phyloP scores from a whole-genome alignment of 2,797 vertebrate species.

The Psittacula echo region DNA sequence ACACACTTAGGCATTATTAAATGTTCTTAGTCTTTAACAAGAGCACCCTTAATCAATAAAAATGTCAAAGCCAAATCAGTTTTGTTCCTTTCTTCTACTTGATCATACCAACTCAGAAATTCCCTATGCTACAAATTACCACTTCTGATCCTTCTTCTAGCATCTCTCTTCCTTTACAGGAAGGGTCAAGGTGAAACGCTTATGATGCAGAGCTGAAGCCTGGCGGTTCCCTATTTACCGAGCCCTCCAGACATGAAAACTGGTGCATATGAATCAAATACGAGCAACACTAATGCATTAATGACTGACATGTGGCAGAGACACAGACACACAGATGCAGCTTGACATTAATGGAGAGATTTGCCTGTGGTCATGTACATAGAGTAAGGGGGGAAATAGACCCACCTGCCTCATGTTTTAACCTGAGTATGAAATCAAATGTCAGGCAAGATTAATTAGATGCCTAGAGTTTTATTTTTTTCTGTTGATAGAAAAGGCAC shows the following conservation, averaged over 20 bases:
- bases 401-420: constrained; percentile 83
- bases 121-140: constrained; percentile 14
- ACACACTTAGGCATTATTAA: background rate
- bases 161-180: background rate
- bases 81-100: background rate
- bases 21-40: background rate
- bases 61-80: background rate
- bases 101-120: background rate
- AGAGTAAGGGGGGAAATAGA: background rate
- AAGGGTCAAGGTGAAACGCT: constrained; percentile 69
- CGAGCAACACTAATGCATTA: constrained; percentile 87
- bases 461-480: constrained; percentile 79
- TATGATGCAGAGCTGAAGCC: constrained; percentile 50
- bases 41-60: constrained; percentile 10
- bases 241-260: constrained; percentile 73
- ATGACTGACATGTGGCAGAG: constrained; percentile 88
- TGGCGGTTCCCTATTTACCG: background rate
- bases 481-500: constrained; percentile 77
- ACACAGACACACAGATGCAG: constrained; percentile 83
- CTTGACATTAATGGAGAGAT: constrained; percentile 97
- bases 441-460: constrained; percentile 92
- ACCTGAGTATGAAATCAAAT: constrained; percentile 88
- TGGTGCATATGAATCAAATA: constrained; percentile 81
- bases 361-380: constrained; percentile 86
- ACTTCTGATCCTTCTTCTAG: background rate